Evolutionary conservation across 2,797 vertebrate genomes (phyloP).

Genomic region (Protonibea diacanthus): DNA sequence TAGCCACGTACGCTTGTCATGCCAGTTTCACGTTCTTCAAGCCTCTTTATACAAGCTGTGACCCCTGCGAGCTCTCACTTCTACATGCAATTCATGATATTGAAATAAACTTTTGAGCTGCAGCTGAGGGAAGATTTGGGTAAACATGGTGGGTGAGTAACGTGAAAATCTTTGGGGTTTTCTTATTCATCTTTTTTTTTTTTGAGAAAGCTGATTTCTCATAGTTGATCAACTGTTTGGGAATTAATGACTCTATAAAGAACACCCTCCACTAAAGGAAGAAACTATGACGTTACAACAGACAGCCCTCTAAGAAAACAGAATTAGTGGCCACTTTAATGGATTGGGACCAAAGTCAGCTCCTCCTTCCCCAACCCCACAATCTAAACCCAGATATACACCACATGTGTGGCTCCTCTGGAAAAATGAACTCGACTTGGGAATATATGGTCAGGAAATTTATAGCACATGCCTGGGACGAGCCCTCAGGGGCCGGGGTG

Average conservation of each 20-base stretch:
- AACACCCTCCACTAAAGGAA: slow-evolving; percentile 22
- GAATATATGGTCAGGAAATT: slow-evolving; percentile 88
- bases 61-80: slow-evolving; percentile 34
- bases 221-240: slow-evolving; percentile 34
- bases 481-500: slow-evolving; percentile 73
- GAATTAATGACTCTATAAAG: slow-evolving; percentile 39
- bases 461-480: slow-evolving; percentile 86
- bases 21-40: slow-evolving; percentile 67
- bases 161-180: slow-evolving; percentile 11
- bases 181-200: slow-evolving; percentile 20
- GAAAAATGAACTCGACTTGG: slow-evolving; percentile 85
- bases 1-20: slow-evolving; percentile 72
- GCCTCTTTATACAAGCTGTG: slow-evolving; percentile 60
- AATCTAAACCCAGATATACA: slow-evolving; percentile 82
- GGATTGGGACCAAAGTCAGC: slow-evolving; percentile 68
- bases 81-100: background rate
- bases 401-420: slow-evolving; percentile 85
- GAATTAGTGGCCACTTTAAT: slow-evolving; percentile 79
- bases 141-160: background rate
- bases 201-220: slow-evolving; percentile 37
- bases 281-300: slow-evolving; percentile 56
- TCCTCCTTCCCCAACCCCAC: slow-evolving; percentile 71
- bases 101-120: slow-evolving; percentile 2
- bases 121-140: slow-evolving; percentile 15
- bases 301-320: slow-evolving; percentile 69